Evolutionary conservation across 2,888 invertebrate species (phyloP), one percentile per base, ranked within the genome.

Genomic region (Sesia apiformis): DNA sequence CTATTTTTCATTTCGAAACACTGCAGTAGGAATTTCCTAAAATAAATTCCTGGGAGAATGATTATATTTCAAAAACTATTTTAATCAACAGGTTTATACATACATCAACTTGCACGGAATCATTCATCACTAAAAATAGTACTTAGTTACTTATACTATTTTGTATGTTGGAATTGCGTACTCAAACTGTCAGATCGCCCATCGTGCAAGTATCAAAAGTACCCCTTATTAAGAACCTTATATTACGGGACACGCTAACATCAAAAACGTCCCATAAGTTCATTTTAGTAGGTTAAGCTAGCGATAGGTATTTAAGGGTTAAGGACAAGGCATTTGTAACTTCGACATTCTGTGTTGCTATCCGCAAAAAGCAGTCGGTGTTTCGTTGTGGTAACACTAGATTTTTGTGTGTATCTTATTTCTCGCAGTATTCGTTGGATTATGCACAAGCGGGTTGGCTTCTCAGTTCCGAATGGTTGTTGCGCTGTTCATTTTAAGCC

Each of bases 251-350:
- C 38, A 50, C 38, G 38, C 6, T 23, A 50, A 50, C 3, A 5
- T 55, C 50, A 57, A 59, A 38, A 60, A n/a, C 49, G 54, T 55
- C 53, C 58, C 66, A 58, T 60, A 61, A 66, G 77, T 84, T 83
- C 78, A 81, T 82, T 76, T 67, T 69, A 65, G 57, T 84, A 82
- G 82, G 56, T 58, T 86, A 85, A 84, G 85, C 68, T 87, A 88
- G 79, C 60, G 72, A 66, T 82, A 86, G 74, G 73, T 74, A 73
- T 65, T 60, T 83, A 84, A 82, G 80, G 72, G 72, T 77, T 72
- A 68, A 67, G 66, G 71, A 55, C 55, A 53, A 83, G 74, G 84
- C 84, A 84, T 86, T 85, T 83, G 75, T 82, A 80, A 78, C 76
- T 84, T 74, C 67, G 64, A 73, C 72, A 74, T 76, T 77, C 70